Conservation (phyloP, 2,113 vertebrate species). For the Microtus montanus region DNA sequence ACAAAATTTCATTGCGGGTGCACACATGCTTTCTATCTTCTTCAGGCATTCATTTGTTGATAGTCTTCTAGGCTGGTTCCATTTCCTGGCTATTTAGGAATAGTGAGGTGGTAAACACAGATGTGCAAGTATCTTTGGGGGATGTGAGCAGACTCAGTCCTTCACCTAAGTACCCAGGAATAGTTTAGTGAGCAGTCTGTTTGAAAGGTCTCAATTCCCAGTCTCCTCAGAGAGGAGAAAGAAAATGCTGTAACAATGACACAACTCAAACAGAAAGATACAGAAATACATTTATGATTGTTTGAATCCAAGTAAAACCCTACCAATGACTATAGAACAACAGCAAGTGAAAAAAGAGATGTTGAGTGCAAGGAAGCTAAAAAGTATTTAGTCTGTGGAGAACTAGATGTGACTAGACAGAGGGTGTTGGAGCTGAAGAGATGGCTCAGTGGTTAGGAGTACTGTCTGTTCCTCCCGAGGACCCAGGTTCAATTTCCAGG, state of each 20-base stretch:
- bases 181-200: neutral
- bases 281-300: neutral
- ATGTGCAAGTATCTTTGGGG: neutral
- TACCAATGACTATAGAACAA: neutral
- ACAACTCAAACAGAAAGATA: neutral
- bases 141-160: neutral
- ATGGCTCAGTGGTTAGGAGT: neutral
- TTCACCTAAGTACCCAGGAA: neutral
- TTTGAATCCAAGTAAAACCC: neutral
- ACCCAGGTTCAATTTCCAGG: neutral
- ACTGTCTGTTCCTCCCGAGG: neutral
- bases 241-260: too few species aligned
- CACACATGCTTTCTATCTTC: neutral
- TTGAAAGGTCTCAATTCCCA: neutral
- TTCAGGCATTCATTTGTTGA: neutral
- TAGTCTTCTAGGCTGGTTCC: neutral
- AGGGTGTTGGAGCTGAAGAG: neutral
- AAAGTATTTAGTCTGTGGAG: neutral
- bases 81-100: neutral
- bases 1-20: neutral
- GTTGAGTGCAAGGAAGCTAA: neutral
- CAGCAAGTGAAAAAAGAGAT: neutral
- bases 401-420: too few species aligned
- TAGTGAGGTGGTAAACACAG: neutral
- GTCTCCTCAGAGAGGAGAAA: neutral